Evolutionary conservation across 2,888 invertebrate genomes (phyloP).

Genomic region (Hartigia nigra): DNA sequence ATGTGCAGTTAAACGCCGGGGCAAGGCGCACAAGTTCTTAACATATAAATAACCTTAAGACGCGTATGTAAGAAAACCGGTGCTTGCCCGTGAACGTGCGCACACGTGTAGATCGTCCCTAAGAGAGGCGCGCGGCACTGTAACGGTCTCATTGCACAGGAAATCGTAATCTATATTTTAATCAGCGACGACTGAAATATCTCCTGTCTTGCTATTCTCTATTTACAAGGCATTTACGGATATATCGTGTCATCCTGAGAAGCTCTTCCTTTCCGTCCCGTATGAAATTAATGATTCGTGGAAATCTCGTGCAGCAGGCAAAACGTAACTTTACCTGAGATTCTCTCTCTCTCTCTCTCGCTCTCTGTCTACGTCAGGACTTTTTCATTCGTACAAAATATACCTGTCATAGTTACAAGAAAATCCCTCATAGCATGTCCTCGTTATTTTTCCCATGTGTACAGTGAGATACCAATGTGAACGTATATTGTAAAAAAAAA

Average conservation of each 20-base stretch:
- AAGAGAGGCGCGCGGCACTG: slow-evolving; percentile 23
- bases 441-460: neutral
- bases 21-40: slow-evolving; percentile 25
- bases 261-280: neutral
- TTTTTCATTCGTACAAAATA: neutral
- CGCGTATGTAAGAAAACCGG: slow-evolving; percentile 20
- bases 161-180: slow-evolving; percentile 43
- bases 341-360: neutral
- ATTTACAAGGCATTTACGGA: neutral
- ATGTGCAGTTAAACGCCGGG: slow-evolving; percentile 34
- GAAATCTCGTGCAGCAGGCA: neutral
- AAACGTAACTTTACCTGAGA: neutral
- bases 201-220: slow-evolving; percentile 14
- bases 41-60: slow-evolving; percentile 37
- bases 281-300: neutral
- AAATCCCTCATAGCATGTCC: neutral
- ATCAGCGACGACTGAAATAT: slow-evolving; percentile 32
- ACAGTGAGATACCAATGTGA: neutral
- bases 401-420: neutral
- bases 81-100: slow-evolving; percentile 1
- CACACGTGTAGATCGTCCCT: neutral
- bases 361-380: neutral
- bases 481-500: neutral
- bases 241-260: neutral
- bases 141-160: slow-evolving; percentile 24